These are phyloP conservation scores for Lochmaea capreae DNA, from an alignment of 2,888 invertebrate species.

Conservation along the genomic window DNA sequence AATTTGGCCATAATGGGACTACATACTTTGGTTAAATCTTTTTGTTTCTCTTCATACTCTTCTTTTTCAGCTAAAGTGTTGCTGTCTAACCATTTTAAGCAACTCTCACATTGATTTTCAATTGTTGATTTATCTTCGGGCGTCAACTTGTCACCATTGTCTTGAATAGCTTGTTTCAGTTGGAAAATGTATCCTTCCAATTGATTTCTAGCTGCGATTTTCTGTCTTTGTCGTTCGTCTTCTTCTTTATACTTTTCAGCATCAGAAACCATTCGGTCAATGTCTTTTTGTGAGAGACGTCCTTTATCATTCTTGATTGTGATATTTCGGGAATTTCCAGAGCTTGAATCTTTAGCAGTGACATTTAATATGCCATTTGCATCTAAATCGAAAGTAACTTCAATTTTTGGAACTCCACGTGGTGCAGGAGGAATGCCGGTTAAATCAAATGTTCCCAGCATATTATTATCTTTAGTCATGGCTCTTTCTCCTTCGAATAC, in stretches of 20 bases:
- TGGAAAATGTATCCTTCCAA: slow-evolving; percentile 78
- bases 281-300: slow-evolving; percentile 82
- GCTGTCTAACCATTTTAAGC: slow-evolving; percentile 75
- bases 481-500: slow-evolving; percentile 80
- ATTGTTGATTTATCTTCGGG: slow-evolving; percentile 67
- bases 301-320: slow-evolving; percentile 87
- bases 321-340: slow-evolving; percentile 77
- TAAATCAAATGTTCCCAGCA: slow-evolving; percentile 73
- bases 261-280: slow-evolving; percentile 82
- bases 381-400: slow-evolving; percentile 80
- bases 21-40: slow-evolving; percentile 65
- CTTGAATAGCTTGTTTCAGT: slow-evolving; percentile 76
- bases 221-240: slow-evolving; percentile 76
- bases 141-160: slow-evolving; percentile 73
- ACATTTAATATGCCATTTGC: slow-evolving; percentile 78
- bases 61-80: slow-evolving; percentile 76
- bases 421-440: slow-evolving; percentile 79
- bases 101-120: slow-evolving; percentile 69
- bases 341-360: slow-evolving; percentile 70
- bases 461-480: slow-evolving; percentile 83
- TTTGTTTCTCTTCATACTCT: slow-evolving; percentile 73
- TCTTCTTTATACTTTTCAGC: slow-evolving; percentile 80
- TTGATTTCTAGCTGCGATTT: slow-evolving; percentile 77
- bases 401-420: slow-evolving; percentile 76
- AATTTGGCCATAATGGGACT: slow-evolving; percentile 73